Evolutionary conservation across 92 coral and sea anemone genomes (phyloP).

Genomic region (Pocillopora meandrina): DNA sequence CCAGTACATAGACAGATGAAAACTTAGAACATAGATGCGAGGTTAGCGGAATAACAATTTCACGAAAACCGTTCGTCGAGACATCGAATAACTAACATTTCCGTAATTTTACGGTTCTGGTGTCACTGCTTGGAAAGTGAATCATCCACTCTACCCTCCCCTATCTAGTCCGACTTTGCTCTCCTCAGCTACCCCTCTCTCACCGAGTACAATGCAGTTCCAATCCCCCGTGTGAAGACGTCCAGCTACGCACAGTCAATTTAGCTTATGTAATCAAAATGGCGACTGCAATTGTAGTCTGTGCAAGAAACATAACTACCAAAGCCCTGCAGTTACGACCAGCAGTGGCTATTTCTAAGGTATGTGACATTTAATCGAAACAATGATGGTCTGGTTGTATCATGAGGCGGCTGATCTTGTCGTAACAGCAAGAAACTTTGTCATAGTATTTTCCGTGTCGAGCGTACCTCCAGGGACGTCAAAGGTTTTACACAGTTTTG

Average conservation of each 20-base stretch:
- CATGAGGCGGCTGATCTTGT: background rate
- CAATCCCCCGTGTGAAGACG: conserved; percentile 15
- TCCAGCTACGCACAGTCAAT: conserved; percentile 15
- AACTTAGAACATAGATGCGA: too few relatives aligned
- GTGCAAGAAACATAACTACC: conserved; percentile 54
- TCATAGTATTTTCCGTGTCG: background rate
- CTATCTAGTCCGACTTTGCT: background rate
- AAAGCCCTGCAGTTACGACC: conserved; percentile 72
- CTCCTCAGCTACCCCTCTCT: too few relatives aligned
- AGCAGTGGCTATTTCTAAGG: conserved; percentile 71
- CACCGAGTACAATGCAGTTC: background rate
- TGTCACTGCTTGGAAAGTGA: too few relatives aligned
- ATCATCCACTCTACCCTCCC: background rate
- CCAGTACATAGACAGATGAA: too few relatives aligned
- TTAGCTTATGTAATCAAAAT: conserved; percentile 63
- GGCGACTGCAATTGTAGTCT: conserved; percentile 67
- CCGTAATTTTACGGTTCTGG: too few relatives aligned
- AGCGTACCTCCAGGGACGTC: too few relatives aligned
- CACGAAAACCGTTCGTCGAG: too few relatives aligned
- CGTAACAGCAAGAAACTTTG: background rate
- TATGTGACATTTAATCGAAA: conserved; percentile 9
- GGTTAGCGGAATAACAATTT: too few relatives aligned
- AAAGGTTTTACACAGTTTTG: too few relatives aligned
- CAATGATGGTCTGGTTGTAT: background rate
- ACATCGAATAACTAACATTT: too few relatives aligned